These are phyloP conservation scores for Plecotus auritus DNA, from an alignment of 2,113 vertebrate genomes.

Conservation along the genomic window DNA sequence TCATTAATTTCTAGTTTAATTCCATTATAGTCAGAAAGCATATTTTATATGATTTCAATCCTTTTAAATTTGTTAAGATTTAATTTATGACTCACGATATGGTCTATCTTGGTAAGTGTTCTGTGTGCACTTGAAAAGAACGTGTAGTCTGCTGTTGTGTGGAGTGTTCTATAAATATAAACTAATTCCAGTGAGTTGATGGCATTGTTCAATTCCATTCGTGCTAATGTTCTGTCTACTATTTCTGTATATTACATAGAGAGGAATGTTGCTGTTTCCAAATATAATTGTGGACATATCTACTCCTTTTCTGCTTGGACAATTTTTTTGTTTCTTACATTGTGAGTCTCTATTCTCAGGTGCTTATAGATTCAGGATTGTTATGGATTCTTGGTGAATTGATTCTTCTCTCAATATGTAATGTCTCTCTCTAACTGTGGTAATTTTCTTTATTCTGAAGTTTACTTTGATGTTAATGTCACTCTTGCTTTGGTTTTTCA, in stretches of 20 bases:
- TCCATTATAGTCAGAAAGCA: neutral
- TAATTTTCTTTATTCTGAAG: neutral
- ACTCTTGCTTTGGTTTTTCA: neutral
- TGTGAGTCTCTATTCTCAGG: neutral
- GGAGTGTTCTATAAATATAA: neutral
- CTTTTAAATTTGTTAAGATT: conserved; percentile 22
- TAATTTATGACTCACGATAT: neutral
- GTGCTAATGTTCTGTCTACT: neutral
- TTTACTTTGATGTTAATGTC: neutral
- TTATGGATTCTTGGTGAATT: neutral
- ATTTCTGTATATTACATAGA: neutral
- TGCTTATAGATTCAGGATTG: neutral
- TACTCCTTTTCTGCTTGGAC: neutral
- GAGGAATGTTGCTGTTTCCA: neutral
- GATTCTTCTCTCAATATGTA: neutral
- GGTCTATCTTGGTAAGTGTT: neutral
- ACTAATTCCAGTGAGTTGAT: neutral
- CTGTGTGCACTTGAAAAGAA: neutral
- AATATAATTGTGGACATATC: neutral
- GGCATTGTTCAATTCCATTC: neutral
- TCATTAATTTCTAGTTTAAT: conserved; percentile 28
- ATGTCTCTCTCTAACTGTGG: neutral
- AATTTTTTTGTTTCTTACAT: neutral
- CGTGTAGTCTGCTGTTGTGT: neutral
- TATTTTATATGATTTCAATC: conserved; percentile 17